A percentile compares a stretch with the other conserved stretches of the same genome.
Conservation (phyloP, 2,797 vertebrate species). For the Pangasius sanitwongsei region DNA sequence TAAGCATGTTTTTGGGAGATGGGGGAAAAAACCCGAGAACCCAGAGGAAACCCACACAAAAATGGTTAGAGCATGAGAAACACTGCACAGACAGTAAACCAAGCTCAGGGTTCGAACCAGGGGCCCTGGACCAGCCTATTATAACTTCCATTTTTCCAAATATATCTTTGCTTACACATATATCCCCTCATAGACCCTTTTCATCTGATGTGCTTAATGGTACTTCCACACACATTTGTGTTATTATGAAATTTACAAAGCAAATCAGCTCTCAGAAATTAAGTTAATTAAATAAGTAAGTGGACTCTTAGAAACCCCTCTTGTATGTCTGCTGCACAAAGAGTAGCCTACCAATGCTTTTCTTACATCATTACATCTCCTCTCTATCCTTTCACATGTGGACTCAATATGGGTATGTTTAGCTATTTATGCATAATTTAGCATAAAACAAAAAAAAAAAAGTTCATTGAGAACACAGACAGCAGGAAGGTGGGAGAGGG, state of each 20-base stretch:
- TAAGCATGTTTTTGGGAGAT: background rate
- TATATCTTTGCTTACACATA: background rate
- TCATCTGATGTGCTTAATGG: conserved; percentile 10
- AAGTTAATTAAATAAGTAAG: background rate
- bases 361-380: conserved; percentile 8
- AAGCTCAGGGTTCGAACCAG: background rate
- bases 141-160: background rate
- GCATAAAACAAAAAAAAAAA: background rate
- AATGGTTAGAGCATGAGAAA: background rate
- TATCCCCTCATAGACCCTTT: background rate
- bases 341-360: background rate
- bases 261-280: conserved; percentile 34
- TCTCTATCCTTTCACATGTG: background rate
- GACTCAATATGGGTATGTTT: background rate
- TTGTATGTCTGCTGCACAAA: conserved; percentile 1
- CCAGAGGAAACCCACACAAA: background rate
- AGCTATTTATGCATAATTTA: background rate
- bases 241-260: conserved; percentile 35
- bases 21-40: background rate
- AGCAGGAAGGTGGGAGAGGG: background rate
- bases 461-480: background rate
- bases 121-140: background rate
- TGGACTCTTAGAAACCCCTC: background rate
- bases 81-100: background rate
- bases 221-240: conserved; percentile 5